phyloP scores from a whole-genome alignment of 2,113 vertebrate species.

The Ammospiza nelsoni region DNA sequence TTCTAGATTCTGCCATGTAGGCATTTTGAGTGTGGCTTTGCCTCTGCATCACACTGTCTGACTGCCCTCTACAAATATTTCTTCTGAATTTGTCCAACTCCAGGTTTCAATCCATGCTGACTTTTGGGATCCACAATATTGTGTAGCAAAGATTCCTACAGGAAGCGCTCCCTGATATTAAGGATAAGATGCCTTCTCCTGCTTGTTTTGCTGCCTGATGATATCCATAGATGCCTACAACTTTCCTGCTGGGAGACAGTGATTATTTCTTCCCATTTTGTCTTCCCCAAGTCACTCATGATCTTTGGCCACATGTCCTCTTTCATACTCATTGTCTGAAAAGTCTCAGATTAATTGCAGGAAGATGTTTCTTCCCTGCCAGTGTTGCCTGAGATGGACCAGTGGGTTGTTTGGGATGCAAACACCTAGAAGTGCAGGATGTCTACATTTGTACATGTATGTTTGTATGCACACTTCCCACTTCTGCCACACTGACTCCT shows the following conservation, averaged over 20 bases:
- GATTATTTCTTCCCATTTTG: neutral
- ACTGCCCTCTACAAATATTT: neutral
- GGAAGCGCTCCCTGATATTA: neutral
- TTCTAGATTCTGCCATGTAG: neutral
- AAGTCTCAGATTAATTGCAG: neutral
- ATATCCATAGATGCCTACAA: neutral
- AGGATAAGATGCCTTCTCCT: neutral
- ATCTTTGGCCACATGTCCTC: neutral
- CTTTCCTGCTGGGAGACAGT: neutral
- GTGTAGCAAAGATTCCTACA: neutral
- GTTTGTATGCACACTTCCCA: neutral
- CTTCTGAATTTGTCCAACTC: neutral
- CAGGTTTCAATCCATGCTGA: neutral
- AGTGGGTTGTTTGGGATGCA: neutral
- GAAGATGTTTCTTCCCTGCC: neutral
- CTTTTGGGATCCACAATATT: neutral
- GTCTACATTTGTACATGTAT: rapidly evolving
- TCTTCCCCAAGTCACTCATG: neutral
- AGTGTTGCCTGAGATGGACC: neutral
- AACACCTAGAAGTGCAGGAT: neutral
- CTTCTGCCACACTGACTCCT: neutral
- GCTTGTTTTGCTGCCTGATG: neutral
- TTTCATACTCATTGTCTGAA: neutral
- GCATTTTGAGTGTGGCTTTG: neutral
- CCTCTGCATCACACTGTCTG: neutral